Base-by-base conservation (phyloP, 2,797 vertebrate genomes). In the Selene dorsalis region DNA sequence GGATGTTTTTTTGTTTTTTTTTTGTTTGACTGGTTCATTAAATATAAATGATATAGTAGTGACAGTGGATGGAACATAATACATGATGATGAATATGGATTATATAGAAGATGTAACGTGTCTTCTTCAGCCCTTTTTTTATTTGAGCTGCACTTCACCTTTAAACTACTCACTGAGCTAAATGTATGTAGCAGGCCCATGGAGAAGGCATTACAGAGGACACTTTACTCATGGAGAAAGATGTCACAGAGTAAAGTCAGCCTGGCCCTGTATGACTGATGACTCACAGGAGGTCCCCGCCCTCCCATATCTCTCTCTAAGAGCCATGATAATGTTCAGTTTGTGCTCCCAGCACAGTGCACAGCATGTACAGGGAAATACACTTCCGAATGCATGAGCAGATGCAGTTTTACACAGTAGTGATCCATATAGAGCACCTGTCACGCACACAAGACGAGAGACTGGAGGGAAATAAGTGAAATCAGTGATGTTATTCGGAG, bases 191-290 rank as follows among this genome's bases (percentile, higher is more conserved):
- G 48, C 48, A 35, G 48, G 17, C 55, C 75, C 80, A 83, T 88
- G 88, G 80, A 83, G 89, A 75, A 87, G 50, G 32, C 71, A 85
- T 89, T 84, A 75, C 18, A 58, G 61, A 55, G 39, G 63, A 47
- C 66, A 62, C 62, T 84, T 70, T 24, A 68, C 55, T 81, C 71
- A 68, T 61, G 73, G 58, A 55, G 18, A 79, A 77, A 32, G 22
- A 43, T 16, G 16, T 69, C 39, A 67, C 38, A 60, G 18, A 68
- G 50, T 70, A 20, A 76, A 75, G 75, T 68, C 59, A 52, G 79
- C 35, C 39, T 60, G 35, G 47, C 79, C 61, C 66, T 50, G 65
- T 77, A 57, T 59, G 83, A 81, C 73, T 74, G 82, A 87, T 88
- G 84, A 84, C 59, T 79, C 73, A 70, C 82, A 79, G 82, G 74